phyloP scores from a whole-genome alignment of 2,888 invertebrate genomes.

The Drosophila falleni region DNA sequence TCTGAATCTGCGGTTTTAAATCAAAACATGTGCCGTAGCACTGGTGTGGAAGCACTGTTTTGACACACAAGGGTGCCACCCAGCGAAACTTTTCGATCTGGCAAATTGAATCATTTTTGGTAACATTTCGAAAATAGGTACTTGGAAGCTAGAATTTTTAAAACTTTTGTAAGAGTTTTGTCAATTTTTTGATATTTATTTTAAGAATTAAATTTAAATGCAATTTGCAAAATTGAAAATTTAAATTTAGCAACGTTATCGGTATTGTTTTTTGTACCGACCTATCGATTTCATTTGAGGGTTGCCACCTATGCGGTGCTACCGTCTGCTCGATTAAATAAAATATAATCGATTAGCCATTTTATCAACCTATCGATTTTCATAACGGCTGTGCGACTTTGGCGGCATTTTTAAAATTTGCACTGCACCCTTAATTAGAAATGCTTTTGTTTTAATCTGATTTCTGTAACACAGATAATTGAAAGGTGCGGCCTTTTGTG shows the following conservation, averaged over 20 bases:
- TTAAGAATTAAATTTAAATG: too few species aligned
- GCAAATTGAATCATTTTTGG: too few species aligned
- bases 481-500: conserved; percentile 30
- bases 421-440: conserved; percentile 8
- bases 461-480: conserved; percentile 32
- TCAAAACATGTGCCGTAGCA: conserved; percentile 40
- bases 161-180: too few species aligned
- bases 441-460: conserved; percentile 20
- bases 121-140: too few species aligned
- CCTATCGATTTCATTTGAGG: conserved; percentile 18
- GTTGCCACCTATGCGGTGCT: not conserved
- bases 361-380: conserved; percentile 16
- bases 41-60: too few species aligned
- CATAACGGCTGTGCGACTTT: not conserved
- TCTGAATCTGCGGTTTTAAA: conserved; percentile 4
- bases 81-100: too few species aligned
- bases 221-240: too few species aligned
- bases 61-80: too few species aligned
- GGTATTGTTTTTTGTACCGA: too few species aligned
- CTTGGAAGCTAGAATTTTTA: too few species aligned
- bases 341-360: not conserved
- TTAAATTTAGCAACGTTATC: too few species aligned
- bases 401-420: conserved; percentile 1
- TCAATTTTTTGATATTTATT: too few species aligned
- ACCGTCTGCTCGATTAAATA: not conserved